Conservation (phyloP, 2,888 invertebrate genomes). For the Sepiola atlantica region DNA sequence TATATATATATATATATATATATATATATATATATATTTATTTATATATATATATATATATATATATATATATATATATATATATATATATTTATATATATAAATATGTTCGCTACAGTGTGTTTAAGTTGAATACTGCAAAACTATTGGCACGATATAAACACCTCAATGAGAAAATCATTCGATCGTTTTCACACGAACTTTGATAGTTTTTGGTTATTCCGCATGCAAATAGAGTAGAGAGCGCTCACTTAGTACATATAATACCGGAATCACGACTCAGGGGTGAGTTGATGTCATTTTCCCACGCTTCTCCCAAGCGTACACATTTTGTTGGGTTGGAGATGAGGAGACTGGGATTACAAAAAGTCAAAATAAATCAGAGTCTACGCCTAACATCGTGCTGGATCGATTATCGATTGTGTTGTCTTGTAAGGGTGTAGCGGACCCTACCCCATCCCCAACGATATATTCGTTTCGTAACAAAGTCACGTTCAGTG, state of each 20-base stretch:
- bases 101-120: background rate
- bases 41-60: no score
- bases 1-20: no score
- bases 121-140: background rate
- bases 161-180: background rate
- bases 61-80: no score
- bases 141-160: background rate
- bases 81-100: no score
- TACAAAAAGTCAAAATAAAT: background rate
- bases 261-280: background rate
- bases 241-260: background rate
- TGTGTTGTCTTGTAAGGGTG: background rate
- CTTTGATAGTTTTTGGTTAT: background rate
- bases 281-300: no score
- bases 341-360: background rate
- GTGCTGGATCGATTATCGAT: background rate
- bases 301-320: no score
- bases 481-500: background rate
- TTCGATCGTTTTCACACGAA: background rate
- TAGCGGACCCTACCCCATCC: background rate
- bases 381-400: background rate
- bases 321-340: background rate
- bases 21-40: no score
- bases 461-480: background rate
- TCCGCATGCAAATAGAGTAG: background rate